Evolutionary conservation across 2,113 vertebrate genomes (phyloP), one percentile per base, ranked within the genome.

Genomic region (Ptilorrhoa leucosticta): DNA sequence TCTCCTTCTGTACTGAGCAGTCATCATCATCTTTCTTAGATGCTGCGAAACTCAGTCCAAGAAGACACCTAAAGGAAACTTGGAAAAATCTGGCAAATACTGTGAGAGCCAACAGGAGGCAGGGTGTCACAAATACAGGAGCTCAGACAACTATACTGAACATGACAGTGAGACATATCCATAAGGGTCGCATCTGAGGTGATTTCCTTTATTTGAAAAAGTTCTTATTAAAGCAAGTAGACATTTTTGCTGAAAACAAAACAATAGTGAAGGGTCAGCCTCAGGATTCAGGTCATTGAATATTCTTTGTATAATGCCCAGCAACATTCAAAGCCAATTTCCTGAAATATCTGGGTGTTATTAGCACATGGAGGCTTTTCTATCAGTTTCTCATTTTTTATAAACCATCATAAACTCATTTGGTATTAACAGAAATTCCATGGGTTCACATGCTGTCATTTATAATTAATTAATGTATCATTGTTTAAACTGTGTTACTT

Each of bases 51-150:
- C 79, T 82, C 61, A 31, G 64, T 44, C 48, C 37, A 77, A 87
- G 61, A 21, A 92, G 85, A 35, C 10, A n/a, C 23, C 71, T 84
- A 53, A 75, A 83, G 50, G 42, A 84, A 83, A 86, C 50, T 27
- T 40, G 35, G 70, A 33, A 77, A 88, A 87, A 81, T 70, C 72
- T 93, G 51, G 51, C 39, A 51, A 64, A 51, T 77, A 30, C 26
- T 28, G 27, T 60, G 45, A 82, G 80, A 81, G 23, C 56, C 54
- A 68, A 23, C 45, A 64, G 85, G 83, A 90, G 87, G 76, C 92
- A 95, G 61, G 61, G 82, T 90, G 72, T 90, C 86, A 79, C 77
- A 91, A 89, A 93, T 87, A 65, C 69, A 83, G 61, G 86, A 64
- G 80, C 56, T 66, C 40, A 65, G 88, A 35, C 68, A 81, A 28